Evolutionary conservation across 2,113 vertebrate species (phyloP), one percentile per base, ranked within the genome.

Genomic region (Todiramphus chloris): DNA sequence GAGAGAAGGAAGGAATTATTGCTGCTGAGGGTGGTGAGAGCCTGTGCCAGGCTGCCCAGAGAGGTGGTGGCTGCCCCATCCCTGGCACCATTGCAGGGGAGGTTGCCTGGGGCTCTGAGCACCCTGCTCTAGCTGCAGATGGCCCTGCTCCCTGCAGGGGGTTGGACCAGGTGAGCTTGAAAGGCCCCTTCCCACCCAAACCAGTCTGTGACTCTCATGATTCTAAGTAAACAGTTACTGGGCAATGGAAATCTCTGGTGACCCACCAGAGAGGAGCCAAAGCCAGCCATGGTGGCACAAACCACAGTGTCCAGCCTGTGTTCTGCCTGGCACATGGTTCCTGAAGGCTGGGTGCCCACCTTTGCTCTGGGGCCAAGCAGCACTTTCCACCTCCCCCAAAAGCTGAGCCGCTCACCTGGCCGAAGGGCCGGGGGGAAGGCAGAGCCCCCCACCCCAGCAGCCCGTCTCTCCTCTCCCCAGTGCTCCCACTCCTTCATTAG

Each of bases 401-500:
- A 27, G 18, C 27, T 3, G 3, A 78, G 31, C 39, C 19, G 35
- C 59, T 46, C 37, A 2, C 10, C 15, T 37, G 82, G 48, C 68
- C 2, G 5, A 11, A 25, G 27, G 60, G 73, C 33, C 10, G 66
- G 48, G 33, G 56, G 48, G 48, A 13, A 68, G 60, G 62, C 78
- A 73, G 69, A 7, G 83, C 73, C 53, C 82, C 43, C 53, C 53
- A 5, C 20, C 39, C 7, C 46, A 3, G 73, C 62, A 67, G 19
- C 28, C 35, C 3, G 24, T 41, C 78, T 50, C 55, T 87, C 41
- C 77, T 53, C 90, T 74, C 53, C 87, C 64, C 81, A 2, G 74
- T 3, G 50, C 92, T 95, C 91, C 95, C 91, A 93, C 92, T 90
- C 90, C 91, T 31, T 58, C 39, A 1, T 28, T 24, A 84, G 78